phyloP scores from a whole-genome alignment of 2,797 vertebrate genomes.

The Vireo griseus region DNA sequence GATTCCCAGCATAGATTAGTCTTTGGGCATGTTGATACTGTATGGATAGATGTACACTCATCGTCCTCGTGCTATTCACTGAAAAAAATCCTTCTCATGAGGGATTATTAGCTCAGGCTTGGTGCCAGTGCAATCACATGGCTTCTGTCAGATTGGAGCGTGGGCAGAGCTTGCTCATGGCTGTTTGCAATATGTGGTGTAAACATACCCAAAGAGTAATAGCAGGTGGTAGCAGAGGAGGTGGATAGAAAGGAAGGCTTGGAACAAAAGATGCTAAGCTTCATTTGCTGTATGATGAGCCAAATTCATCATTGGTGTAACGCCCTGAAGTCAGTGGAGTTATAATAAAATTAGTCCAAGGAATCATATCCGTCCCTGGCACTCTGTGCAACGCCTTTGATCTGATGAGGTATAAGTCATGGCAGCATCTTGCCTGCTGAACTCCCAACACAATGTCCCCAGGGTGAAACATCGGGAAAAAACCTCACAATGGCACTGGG shows the following conservation, averaged over 20 bases:
- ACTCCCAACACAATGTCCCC: neutral
- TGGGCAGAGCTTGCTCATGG: conserved; percentile 62
- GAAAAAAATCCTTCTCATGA: conserved; percentile 15
- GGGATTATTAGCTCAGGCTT: conserved; percentile 52
- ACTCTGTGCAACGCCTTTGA: conserved; percentile 8
- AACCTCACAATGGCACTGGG: neutral
- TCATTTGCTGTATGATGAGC: conserved; percentile 47
- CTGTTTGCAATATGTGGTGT: conserved; percentile 61
- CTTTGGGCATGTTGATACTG: conserved; percentile 7
- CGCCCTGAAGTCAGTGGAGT: conserved; percentile 39
- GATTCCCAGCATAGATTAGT: conserved; percentile 13
- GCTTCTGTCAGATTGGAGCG: conserved; percentile 51
- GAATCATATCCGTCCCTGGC: conserved; percentile 7
- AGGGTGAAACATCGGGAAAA: neutral
- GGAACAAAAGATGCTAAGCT: conserved; percentile 63
- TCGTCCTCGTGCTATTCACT: neutral
- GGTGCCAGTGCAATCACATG: conserved; percentile 46
- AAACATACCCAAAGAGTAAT: conserved; percentile 60
- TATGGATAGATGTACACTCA: conserved; percentile 11
- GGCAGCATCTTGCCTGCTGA: conserved; percentile 19
- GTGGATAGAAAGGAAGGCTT: conserved; percentile 34
- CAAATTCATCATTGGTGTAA: conserved; percentile 45
- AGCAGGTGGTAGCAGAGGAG: conserved; percentile 64
- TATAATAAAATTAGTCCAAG: conserved; percentile 45
- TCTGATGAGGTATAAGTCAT: conserved; percentile 33